These are phyloP conservation scores for Synanthedon tipuliformis DNA, from an alignment of 2,888 invertebrate species.

Conservation along the genomic window DNA sequence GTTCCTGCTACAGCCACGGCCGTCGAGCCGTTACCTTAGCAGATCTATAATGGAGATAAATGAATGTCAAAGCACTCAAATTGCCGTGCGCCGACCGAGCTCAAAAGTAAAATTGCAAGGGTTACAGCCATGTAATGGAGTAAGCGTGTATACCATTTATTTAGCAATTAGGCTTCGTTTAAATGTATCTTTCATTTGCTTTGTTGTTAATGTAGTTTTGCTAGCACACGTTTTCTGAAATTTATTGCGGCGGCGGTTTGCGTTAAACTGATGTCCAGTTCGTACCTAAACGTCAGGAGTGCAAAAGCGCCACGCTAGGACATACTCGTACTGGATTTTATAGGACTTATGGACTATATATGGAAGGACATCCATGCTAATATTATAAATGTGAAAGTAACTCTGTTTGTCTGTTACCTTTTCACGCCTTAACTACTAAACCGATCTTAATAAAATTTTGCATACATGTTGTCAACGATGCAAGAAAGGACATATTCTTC, in stretches of 20 bases:
- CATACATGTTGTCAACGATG: no score
- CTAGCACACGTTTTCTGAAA: not conserved
- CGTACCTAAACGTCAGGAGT: no score
- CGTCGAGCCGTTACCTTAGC: constrained; percentile 19
- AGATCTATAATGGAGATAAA: constrained; percentile 65
- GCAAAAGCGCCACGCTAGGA: no score
- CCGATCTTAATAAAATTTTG: no score
- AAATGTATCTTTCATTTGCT: constrained; percentile 27
- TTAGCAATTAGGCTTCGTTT: constrained; percentile 47
- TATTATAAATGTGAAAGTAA: no score
- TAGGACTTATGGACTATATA: no score
- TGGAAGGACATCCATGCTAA: no score
- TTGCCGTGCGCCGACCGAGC: constrained; percentile 26
- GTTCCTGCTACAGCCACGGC: not conserved
- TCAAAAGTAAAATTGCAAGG: constrained; percentile 53
- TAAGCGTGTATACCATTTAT: constrained; percentile 61
- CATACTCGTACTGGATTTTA: no score
- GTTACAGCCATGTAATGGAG: constrained; percentile 54
- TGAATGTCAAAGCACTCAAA: constrained; percentile 62
- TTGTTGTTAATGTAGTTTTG: not conserved
- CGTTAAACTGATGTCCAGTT: not conserved
- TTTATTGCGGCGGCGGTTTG: not conserved
- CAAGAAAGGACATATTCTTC: no score
- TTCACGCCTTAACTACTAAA: no score
- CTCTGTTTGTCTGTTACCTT: no score